phyloP scores from a whole-genome alignment of 2,113 vertebrate genomes.

The Mustelus asterias region DNA sequence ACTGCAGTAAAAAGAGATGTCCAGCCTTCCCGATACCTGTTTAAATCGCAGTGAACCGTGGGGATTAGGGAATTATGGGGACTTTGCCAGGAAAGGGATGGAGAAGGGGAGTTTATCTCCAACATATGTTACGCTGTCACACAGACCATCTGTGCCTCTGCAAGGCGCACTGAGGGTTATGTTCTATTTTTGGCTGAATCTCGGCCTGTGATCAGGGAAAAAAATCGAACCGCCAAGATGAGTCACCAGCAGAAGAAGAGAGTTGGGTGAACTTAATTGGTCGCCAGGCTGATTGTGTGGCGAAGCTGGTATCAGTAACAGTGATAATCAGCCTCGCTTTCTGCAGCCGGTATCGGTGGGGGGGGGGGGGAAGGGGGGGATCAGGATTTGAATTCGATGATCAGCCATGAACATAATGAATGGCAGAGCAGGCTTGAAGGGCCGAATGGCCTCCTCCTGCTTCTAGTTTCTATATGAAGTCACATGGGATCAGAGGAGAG shows the following conservation, averaged over 20 bases:
- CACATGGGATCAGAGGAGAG: too few relatives aligned
- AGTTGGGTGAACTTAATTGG: background rate
- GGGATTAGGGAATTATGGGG: background rate
- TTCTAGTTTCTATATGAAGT: too few relatives aligned
- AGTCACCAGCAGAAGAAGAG: background rate
- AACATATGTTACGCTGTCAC: background rate
- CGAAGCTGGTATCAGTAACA: background rate
- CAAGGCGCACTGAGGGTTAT: background rate
- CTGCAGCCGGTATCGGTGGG: background rate
- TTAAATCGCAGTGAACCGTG: background rate
- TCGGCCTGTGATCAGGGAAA: background rate
- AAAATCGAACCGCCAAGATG: background rate
- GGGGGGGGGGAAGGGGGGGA: too few relatives aligned
- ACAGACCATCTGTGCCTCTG: background rate
- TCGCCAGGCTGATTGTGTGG: background rate
- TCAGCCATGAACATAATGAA: too few relatives aligned
- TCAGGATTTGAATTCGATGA: too few relatives aligned
- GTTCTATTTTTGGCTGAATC: background rate
- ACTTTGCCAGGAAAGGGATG: background rate
- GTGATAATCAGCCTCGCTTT: background rate
- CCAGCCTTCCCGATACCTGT: background rate
- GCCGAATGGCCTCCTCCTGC: too few relatives aligned
- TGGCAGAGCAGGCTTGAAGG: too few relatives aligned
- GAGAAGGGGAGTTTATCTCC: background rate
- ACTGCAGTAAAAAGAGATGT: too few relatives aligned